Percentiles rank a stretch among this genome's conserved stretches.
Evolutionary conservation across 1,140 invertebrate species (phyloP).

Genomic region (Drosophila ercepeae): DNA sequence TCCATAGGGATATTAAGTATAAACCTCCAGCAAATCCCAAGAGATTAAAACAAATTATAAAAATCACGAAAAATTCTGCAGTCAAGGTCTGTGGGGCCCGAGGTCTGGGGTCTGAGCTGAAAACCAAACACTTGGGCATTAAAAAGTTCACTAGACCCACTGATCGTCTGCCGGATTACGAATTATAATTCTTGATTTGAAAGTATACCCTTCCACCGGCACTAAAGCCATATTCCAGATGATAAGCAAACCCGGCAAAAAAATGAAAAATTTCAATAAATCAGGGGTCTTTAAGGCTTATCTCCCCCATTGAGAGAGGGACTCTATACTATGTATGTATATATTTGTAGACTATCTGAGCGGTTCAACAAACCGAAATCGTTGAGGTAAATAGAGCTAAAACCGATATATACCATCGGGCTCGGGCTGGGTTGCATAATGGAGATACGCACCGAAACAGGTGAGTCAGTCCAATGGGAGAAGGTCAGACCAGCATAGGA

Average conservation of each 20-base stretch:
- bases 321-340: not conserved
- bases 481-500: not conserved
- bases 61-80: not conserved
- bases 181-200: not conserved
- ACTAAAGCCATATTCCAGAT: not conserved
- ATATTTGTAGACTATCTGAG: too few relatives aligned
- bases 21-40: not conserved
- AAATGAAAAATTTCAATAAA: conserved; percentile 6
- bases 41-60: not conserved
- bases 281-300: not conserved
- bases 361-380: not conserved
- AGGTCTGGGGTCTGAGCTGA: not conserved
- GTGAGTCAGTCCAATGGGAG: conserved; percentile 1
- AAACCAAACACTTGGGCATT: conserved; percentile 4
- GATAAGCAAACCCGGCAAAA: not conserved
- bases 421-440: not conserved
- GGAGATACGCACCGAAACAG: conserved; percentile 15
- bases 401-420: not conserved
- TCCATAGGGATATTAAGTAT: too few relatives aligned
- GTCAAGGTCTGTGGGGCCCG: not conserved
- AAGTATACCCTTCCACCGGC: not conserved
- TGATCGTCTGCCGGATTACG: not conserved
- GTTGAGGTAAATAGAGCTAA: not conserved
- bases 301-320: not conserved
- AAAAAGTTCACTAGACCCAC: not conserved